Evolutionary conservation across 2,113 vertebrate species (phyloP), one percentile per base, ranked within the genome.

Genomic region (Aplodontia rufa): DNA sequence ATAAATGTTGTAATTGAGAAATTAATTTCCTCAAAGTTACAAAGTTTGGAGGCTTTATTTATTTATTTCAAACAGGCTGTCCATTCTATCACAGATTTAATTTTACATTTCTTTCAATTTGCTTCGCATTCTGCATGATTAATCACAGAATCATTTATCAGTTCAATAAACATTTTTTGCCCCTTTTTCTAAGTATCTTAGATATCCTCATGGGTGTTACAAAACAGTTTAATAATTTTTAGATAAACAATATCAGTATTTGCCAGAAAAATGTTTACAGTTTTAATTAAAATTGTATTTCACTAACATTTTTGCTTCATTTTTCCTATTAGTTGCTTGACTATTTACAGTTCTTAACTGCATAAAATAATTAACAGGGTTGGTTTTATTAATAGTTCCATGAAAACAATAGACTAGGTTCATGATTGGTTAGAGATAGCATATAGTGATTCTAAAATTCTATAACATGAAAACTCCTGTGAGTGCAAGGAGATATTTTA

Each of bases 241-340:
- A 88, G 30, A 10, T 68, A 78, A 84, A 47, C 6, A 80, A 47
- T 91, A 30, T 76, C 22, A 85, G 5, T 6, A 81, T 5, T 55
- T 81, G 1, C 13, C 22, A 42, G 66, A 79, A 85, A 79, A 58
- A 14, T 30, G 40, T 55, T 26, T 83, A 42, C 13, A 66, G 10
- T 87, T 90, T 26, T 42, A 45, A 69, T 62, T 90, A 94, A 80
- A 94, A 28, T 78, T 81, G 58, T 22, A 35, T 85, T 74, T 66
- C 6, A 14, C 37, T 66, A 53, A 96, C 51, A 68, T 55, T 40
- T 62, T 13, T n/a, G 58, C 35, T 78, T 90, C 17, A 17, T 55
- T 90, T 55, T 62, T 81, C 7, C 26, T 55, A n/a, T 35, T 78
- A 26, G 16, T 58, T 51, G 9, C 24, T 74, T 37, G 22, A 32